These are phyloP conservation scores for Pongo pygmaeus DNA, from an alignment of 2,113 vertebrate species.

Conservation along the genomic window DNA sequence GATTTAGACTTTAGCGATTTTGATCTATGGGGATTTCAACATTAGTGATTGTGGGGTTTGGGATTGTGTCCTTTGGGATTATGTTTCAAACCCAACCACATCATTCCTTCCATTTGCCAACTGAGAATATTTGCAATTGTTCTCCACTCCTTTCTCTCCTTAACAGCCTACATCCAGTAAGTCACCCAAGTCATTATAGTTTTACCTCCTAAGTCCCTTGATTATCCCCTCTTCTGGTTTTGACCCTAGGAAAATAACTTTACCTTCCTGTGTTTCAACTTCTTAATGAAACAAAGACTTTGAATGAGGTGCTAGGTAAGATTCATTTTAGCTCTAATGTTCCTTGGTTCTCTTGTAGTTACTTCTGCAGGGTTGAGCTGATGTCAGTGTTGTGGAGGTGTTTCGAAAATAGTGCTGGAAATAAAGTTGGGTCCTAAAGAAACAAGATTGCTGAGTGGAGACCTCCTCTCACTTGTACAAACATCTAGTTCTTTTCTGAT, in stretches of 20 bases:
- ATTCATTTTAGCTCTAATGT: neutral
- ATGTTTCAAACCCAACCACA: neutral
- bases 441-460: neutral
- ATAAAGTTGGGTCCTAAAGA: neutral
- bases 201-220: neutral
- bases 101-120: neutral
- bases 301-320: neutral
- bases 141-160: neutral
- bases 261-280: neutral
- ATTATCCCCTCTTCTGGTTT: neutral
- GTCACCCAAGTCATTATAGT: neutral
- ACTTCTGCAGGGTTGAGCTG: neutral
- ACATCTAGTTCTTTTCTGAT: conserved; percentile 34
- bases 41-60: neutral
- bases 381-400: neutral
- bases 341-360: neutral
- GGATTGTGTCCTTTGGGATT: neutral
- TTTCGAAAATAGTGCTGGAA: neutral
- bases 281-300: neutral
- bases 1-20: neutral
- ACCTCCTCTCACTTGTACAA: neutral
- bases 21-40: neutral
- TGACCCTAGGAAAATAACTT: neutral
- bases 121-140: neutral
- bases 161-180: neutral